Evolutionary conservation across 2,113 vertebrate genomes (phyloP).

Genomic region (Apteryx owenii): DNA sequence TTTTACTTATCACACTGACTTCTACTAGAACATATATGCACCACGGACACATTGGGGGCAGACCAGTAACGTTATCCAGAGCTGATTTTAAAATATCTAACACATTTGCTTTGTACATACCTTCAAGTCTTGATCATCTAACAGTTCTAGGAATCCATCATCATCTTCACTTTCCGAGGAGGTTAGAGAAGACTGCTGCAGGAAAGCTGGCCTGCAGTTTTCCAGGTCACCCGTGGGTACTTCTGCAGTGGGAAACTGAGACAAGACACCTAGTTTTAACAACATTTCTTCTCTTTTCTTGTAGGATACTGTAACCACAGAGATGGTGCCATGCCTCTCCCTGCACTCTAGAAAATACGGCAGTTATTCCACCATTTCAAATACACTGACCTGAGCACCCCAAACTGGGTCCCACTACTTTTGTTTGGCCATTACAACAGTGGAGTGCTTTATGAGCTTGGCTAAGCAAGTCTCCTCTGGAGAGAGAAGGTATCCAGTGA

Average conservation of each 20-base stretch:
- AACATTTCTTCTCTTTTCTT: not conserved
- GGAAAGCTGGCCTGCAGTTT: conserved; percentile 68
- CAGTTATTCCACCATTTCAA: not conserved
- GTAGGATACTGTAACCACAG: not conserved
- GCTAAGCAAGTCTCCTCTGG: not conserved
- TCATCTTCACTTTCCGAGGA: conserved; percentile 80
- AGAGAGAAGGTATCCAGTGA: not conserved
- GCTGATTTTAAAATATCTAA: rapidly evolving
- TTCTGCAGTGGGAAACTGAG: conserved; percentile 53
- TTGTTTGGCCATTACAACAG: not conserved
- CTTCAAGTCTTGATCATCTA: conserved; percentile 84
- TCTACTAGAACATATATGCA: rapidly evolving
- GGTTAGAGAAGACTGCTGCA: conserved; percentile 75
- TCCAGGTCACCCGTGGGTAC: not conserved
- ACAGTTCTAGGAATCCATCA: conserved; percentile 90
- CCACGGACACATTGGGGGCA: rapidly evolving
- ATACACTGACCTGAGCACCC: not conserved
- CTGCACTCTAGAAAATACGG: rapidly evolving
- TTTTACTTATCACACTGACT: not conserved
- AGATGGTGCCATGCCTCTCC: rapidly evolving
- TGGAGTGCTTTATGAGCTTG: not conserved
- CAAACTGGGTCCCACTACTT: not conserved
- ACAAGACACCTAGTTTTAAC: not conserved
- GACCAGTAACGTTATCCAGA: rapidly evolving
- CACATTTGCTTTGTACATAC: not conserved